Conservation (phyloP, 2,888 invertebrate species). For the Epinotia demarniana region DNA sequence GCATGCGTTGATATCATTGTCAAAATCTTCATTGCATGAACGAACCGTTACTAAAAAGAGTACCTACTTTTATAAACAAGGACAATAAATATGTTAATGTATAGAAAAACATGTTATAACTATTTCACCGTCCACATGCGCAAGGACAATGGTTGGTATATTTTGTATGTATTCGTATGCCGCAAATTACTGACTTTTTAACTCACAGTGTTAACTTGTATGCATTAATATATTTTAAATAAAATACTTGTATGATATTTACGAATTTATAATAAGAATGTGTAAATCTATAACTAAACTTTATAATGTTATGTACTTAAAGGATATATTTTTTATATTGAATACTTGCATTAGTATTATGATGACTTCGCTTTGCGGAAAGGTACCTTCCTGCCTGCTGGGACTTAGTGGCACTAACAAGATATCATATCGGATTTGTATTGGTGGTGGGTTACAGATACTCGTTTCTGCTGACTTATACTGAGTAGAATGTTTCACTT, state of each 20-base stretch:
- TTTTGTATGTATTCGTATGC: conserved; percentile 17
- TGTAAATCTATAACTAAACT: conserved; percentile 6
- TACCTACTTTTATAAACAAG: neutral
- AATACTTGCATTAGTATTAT: conserved; percentile 66
- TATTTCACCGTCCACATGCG: neutral
- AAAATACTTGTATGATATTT: conserved; percentile 13
- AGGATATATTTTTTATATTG: conserved; percentile 20
- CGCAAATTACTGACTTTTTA: conserved; percentile 3
- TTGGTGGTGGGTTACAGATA: conserved; percentile 74
- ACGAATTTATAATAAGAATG: conserved; percentile 8
- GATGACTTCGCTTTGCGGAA: conserved; percentile 84
- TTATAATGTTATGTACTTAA: conserved; percentile 29
- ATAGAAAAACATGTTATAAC: neutral
- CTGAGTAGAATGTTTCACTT: conserved; percentile 67
- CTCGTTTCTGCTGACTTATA: conserved; percentile 59
- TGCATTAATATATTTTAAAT: conserved; percentile 1
- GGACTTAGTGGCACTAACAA: conserved; percentile 80
- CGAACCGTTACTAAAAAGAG: neutral
- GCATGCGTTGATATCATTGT: conserved; percentile 26
- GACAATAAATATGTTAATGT: neutral
- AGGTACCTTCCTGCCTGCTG: conserved; percentile 85
- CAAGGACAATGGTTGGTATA: conserved; percentile 3
- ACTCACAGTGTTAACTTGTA: conserved; percentile 20
- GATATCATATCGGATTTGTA: conserved; percentile 63
- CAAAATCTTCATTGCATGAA: conserved; percentile 29